phyloP scores from a whole-genome alignment of 2,888 invertebrate species.

The Aelia acuminata region DNA sequence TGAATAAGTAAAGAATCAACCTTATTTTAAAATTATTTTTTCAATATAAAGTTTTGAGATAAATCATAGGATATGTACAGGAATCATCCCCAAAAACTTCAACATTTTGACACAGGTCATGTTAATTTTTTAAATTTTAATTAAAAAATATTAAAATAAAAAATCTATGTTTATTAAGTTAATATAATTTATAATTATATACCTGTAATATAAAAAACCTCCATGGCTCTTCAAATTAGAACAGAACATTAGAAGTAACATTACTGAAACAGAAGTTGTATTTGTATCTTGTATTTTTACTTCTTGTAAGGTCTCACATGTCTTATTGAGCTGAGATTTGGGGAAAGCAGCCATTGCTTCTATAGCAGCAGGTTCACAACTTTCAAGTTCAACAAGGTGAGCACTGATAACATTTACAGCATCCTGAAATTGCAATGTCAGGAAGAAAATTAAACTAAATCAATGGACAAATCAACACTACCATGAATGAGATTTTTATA shows the following conservation, averaged over 20 bases:
- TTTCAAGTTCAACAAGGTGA: constrained; percentile 62
- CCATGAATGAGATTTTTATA: no score
- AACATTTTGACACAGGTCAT: no score
- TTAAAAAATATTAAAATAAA: no score
- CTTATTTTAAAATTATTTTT: no score
- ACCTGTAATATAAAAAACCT: constrained; percentile 68
- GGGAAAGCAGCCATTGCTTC: constrained; percentile 59
- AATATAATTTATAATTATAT: background rate
- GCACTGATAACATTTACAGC: constrained; percentile 60
- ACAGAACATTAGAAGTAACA: constrained; percentile 67
- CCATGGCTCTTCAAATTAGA: constrained; percentile 67
- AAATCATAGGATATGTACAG: no score
- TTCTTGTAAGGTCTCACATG: constrained; percentile 67
- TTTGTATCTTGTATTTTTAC: constrained; percentile 68
- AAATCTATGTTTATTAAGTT: background rate
- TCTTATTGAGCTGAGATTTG: constrained; percentile 63
- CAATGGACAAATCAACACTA: background rate
- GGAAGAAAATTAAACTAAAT: background rate
- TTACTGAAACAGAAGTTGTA: constrained; percentile 67
- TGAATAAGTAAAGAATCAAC: no score
- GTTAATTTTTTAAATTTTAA: no score
- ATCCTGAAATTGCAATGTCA: constrained; percentile 60
- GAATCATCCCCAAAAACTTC: no score
- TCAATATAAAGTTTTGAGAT: no score
- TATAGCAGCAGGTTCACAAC: constrained; percentile 61